Evolutionary conservation across 2,797 vertebrate genomes (phyloP), one percentile per base, ranked within the genome.

Genomic region (Rhynchonycteris naso): DNA sequence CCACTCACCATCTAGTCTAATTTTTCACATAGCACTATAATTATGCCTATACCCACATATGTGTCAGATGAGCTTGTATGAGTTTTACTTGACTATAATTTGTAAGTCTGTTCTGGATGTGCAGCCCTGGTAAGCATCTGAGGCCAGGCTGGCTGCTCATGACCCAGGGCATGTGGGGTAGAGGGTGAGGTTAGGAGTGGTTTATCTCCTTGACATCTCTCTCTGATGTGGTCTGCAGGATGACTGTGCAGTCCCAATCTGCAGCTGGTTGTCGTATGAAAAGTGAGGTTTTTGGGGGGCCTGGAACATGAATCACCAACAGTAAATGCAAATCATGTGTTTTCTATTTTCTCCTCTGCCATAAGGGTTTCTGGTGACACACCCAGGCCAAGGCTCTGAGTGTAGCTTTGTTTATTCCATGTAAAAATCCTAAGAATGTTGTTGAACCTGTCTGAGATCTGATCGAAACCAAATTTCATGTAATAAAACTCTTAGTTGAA

Each of bases 291-390:
- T 96, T 97, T 97, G 38, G 61, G 97, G 93, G 93, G 91, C 96
- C 96, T 91, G 74, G 93, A 96, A 89, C 94, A 88, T 98, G 98
- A 98, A 96, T 98, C 97, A 98, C 96, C 96, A 90, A 90, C 97
- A 97, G 97, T 96, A 97, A 98, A 98, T 98, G 97, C 93, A 95
- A 98, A 97, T 98, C 98, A 97, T 98, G 96, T 98, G 97, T 93
- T 89, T 79, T 24, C 88, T 76, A 24, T 10, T 90, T n/a, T 81
- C 75, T 68, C 56, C 68, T 81, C 78, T 88, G 94, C 90, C 87
- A 93, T 83, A 69, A 76, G 82, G 86, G 95, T 93, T 97, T 97
- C 93, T 97, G 92, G 88, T 96, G 97, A 96, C 94, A 97, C 96
- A 10, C 97, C 96, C 97, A 97, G 98, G 93, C 76, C 78, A 94